Base-by-base conservation (phyloP, 2,113 vertebrate species). In the Epinephelus cyanopodus region DNA sequence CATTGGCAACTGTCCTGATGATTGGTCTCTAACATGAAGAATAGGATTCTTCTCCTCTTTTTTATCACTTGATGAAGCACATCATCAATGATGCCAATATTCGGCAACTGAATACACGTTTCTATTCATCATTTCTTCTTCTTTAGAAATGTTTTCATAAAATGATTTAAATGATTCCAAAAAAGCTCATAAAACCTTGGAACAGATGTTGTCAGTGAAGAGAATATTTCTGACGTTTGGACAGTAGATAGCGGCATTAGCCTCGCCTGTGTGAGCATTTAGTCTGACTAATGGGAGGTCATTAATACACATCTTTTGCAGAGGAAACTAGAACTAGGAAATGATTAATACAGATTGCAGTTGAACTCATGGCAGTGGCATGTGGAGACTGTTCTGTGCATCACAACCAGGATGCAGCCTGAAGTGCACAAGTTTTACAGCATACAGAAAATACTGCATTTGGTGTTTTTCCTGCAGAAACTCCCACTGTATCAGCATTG, bases 401-500 rank as follows among this genome's bases (percentile, higher is more conserved):
- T 75, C 27, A 54, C 50, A 74, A 70, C 21, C 48, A 65, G 0
- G 21, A 50, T 52, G 18, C 67, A 61, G 7, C 39, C 56, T 42
- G 33, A 64, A 66, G 25, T 37, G 29, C 4, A 57, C 7, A 29
- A 27, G 12, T 39, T 63, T 70, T 14, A 56, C 0, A 65, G 67
- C 9, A 23, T 61, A 67, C 11, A 27, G 60, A 67, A 52, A 77
- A 48, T 37, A 47, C 19, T 6, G 19, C 10, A 62, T 64, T 72
- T 56, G 17, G 68, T 57, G 33, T 69, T 58, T 74, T 47, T 54
- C 47, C 75, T 65, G 33, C 29, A 78, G 57, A 63, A 82, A 42
- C 18, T 47, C 5, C 3, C 11, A 64, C 45, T 53, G 37, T 21
- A 10, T 19, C 6, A 57, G 67, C 61, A 61, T 11, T 17, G 18